phyloP scores from a whole-genome alignment of 2,888 invertebrate species.

The Ormia ochracea region DNA sequence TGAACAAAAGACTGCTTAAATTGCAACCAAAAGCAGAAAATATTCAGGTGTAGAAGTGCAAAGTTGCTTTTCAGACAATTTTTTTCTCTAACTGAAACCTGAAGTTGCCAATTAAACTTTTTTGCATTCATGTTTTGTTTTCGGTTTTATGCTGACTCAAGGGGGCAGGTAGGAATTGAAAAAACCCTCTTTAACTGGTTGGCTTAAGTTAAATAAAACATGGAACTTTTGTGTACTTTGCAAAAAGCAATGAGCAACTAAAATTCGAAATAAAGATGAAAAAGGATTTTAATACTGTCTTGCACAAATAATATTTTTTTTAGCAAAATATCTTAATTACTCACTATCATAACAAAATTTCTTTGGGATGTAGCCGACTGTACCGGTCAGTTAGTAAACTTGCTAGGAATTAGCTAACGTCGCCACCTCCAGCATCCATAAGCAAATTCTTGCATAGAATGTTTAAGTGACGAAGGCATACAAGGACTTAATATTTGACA shows the following conservation, averaged over 20 bases:
- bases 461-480: no score
- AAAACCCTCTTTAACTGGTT: neutral
- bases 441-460: neutral
- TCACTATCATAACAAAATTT: no score
- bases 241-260: neutral
- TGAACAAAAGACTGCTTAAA: neutral
- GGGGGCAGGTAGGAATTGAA: slow-evolving; percentile 20
- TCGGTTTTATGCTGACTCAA: slow-evolving; percentile 34
- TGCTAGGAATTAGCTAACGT: no score
- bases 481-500: no score
- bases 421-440: no score
- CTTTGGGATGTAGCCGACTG: no score
- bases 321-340: neutral
- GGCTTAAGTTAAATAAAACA: slow-evolving; percentile 19
- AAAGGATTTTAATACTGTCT: slow-evolving; percentile 12
- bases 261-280: neutral
- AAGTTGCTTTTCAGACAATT: neutral
- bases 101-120: slow-evolving; percentile 57
- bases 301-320: neutral
- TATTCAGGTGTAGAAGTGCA: neutral
- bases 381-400: no score
- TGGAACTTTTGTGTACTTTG: slow-evolving; percentile 18
- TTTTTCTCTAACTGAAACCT: slow-evolving; percentile 6
- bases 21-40: slow-evolving; percentile 3
- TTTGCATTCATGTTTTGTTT: slow-evolving; percentile 18